Evolutionary conservation across 2,113 vertebrate genomes (phyloP), one percentile per base, ranked within the genome.

Genomic region (Malaclemys terrapin): DNA sequence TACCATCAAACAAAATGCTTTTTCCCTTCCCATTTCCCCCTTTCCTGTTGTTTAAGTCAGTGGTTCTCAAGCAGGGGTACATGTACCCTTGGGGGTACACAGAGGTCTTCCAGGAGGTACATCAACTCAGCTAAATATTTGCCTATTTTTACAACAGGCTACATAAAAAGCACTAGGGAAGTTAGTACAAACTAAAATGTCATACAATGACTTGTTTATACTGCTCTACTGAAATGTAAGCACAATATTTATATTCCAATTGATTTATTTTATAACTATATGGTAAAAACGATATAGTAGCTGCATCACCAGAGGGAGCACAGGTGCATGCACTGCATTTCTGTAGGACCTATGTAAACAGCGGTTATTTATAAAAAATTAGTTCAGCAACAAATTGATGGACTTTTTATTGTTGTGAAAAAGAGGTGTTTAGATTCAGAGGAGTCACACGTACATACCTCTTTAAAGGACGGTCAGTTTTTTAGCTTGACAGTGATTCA

Each of bases 381-480:
- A 80, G 88, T 96, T 94, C 85, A 79, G 91, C 85, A 88, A 92
- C 69, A 96, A 83, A 90, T 87, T 16, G 45, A 25, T 83, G 94
- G 54, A 22, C 49, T 57, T 95, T 82, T 87, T 52, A 24, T 69
- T 54, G 0, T 85, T 91, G 80, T 72, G 69, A 80, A 45, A 93
- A 93, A 96, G 91, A 38, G 38, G 0, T 24, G 17, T 57, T 59
- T 82, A 27, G 91, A 93, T 93, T 94, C 82, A 69, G 65, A 69
- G 35, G 65, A 38, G 8, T 69, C 17, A 69, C 50, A 86, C 80
- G 79, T 91, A 82, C 75, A 11, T 78, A 93, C 94, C 90, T 94
- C 95, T 93, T 93, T 82, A 87, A 91, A 96, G 80, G 87, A 90
- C 91, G 91, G 94, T 91, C 27, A 87, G 88, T 52, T 88, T 76